A percentile compares a stretch with the other conserved stretches of the same genome.
Evolutionary conservation across 2,888 invertebrate species (phyloP).

Genomic region (Mimas tiliae): DNA sequence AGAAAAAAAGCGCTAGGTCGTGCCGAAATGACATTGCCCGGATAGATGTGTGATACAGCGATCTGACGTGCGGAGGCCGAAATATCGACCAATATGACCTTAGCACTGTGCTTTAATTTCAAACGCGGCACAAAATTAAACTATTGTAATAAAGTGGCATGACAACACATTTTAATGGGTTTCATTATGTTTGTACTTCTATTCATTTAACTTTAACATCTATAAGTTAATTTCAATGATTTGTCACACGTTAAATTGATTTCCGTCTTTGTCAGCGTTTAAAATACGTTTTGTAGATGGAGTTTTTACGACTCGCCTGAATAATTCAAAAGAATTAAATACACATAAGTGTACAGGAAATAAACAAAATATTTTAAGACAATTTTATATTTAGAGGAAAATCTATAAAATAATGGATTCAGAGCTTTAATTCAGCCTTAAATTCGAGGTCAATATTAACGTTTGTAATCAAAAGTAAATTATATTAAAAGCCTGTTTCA

Average conservation of each 20-base stretch:
- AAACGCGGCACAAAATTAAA: slow-evolving; percentile 53
- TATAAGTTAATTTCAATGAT: not conserved
- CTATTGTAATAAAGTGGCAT: slow-evolving; percentile 35
- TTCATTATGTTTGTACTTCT: not conserved
- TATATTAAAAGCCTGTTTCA: too few relatives aligned
- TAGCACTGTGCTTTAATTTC: slow-evolving; percentile 57
- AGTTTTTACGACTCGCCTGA: not conserved
- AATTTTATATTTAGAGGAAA: not conserved
- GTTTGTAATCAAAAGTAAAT: too few relatives aligned
- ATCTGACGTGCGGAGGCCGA: slow-evolving; percentile 64
- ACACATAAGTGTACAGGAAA: not conserved
- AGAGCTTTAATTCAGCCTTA: not conserved
- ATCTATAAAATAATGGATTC: not conserved
- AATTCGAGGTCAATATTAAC: too few relatives aligned
- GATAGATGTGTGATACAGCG: slow-evolving; percentile 46
- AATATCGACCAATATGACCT: slow-evolving; percentile 57
- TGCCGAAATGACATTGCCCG: slow-evolving; percentile 52
- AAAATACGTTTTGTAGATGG: not conserved
- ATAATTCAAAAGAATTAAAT: not conserved
- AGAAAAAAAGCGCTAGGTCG: slow-evolving; percentile 45
- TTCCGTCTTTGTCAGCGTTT: not conserved
- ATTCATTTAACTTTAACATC: not conserved
- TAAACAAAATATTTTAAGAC: not conserved
- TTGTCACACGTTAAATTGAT: slow-evolving; percentile 10
- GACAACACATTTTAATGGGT: slow-evolving; percentile 11